Percentiles rank a stretch among this genome's conserved stretches.
phyloP scores from a whole-genome alignment of 2,113 vertebrate genomes.

The Sarotherodon lohbergeri region DNA sequence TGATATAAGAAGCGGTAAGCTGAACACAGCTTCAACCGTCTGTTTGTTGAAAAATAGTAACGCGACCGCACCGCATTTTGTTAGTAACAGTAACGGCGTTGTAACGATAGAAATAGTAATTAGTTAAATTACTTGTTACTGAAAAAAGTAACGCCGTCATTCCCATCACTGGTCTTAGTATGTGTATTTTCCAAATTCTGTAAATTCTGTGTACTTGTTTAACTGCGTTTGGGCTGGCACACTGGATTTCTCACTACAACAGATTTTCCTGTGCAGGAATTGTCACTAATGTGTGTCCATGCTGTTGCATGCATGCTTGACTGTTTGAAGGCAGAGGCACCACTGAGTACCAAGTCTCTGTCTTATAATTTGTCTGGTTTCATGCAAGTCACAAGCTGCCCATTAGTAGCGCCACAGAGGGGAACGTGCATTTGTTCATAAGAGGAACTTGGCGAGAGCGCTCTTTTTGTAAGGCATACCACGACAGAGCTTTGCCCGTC shows the following conservation, averaged over 20 bases:
- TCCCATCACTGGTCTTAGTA: accelerated
- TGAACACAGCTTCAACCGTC: accelerated
- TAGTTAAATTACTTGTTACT: background rate
- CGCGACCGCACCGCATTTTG: accelerated
- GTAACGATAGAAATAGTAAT: background rate
- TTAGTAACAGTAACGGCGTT: accelerated
- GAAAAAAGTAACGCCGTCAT: accelerated
- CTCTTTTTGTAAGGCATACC: background rate
- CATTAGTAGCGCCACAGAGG: background rate
- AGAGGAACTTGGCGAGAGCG: background rate
- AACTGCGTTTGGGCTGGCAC: accelerated
- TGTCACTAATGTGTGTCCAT: background rate
- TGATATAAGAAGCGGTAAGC: accelerated
- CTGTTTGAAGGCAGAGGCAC: background rate
- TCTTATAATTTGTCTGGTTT: background rate
- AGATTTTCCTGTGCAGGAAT: background rate
- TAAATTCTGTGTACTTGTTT: accelerated
- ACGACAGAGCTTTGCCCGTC: background rate
- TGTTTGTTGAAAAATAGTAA: accelerated
- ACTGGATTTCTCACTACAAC: background rate
- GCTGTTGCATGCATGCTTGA: background rate
- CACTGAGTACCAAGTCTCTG: background rate
- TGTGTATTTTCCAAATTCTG: background rate
- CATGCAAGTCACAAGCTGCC: background rate
- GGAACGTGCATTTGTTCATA: background rate